Base-by-base conservation (phyloP, 2,113 vertebrate genomes). In the Psammodynastes pulverulentus region DNA sequence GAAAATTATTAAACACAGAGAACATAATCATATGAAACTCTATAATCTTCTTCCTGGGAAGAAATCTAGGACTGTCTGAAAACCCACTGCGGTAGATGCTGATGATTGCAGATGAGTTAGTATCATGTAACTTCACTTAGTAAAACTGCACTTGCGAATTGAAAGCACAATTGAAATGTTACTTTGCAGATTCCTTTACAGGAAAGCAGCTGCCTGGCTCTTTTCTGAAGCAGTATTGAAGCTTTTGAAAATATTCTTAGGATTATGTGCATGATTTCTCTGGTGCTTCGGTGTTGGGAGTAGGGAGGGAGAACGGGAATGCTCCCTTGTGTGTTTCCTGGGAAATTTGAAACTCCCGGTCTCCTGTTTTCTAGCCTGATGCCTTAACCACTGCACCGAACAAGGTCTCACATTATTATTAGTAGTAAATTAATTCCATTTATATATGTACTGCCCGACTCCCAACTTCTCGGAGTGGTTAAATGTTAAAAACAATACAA, bases 281-380 rank as follows among this genome's bases (percentile, higher is more conserved):
- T 49, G 24, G 45, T 29, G 13, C 26, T 29, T 49, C 13, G 7
- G 7, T 84, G 19, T 67, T 34, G 62, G 62, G 19, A 9, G 24
- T 26, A n/a, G n/a, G n/a, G 8, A 0, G 26, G 9, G 26, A 8
- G 4, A 12, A 29, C 3, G 9, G 56, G 26, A 12, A 3, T 62
- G 58, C 4, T 15, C 62, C 5, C 13, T 67, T 34, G 62, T 34
- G 62, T 34, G 17, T 72, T 72, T 72, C 62, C 62, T 3, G n/a
- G 62, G 15, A 6, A 72, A 34, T 72, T 34, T 34, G n/a, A 34
- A 34, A 34, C n/a, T 72, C 13, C 1, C 13, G 4, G 29, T 34
- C n/a, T 5, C 58, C 29, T 1, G 10, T 10, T 62, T 62, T 62
- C 58, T 62, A 62, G 29, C 4, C 1, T 62, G 58, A 62, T 62